Conservation (phyloP, 2,797 vertebrate genomes). For the Onychomys leucogaster region DNA sequence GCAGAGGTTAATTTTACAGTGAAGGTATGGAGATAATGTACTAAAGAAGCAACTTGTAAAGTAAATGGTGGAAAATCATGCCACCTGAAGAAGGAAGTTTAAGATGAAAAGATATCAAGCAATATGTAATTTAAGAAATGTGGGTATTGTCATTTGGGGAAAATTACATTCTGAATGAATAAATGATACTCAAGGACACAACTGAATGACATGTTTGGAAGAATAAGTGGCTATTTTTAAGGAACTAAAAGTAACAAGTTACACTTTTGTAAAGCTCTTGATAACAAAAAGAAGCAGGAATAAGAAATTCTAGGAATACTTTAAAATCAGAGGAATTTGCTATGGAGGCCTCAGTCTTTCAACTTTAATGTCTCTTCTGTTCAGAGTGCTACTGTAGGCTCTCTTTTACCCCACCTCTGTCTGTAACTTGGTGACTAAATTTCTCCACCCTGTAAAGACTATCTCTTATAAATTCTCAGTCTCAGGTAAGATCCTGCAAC, state of each 20-base stretch:
- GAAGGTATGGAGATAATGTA: neutral
- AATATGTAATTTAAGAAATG: constrained; percentile 8
- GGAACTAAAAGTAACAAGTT: neutral
- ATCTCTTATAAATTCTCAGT: neutral
- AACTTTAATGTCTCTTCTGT: neutral
- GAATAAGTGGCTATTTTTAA: constrained; percentile 27
- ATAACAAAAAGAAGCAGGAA: constrained; percentile 13
- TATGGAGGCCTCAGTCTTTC: neutral
- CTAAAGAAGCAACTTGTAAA: constrained; percentile 44
- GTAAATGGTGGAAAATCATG: constrained; percentile 35
- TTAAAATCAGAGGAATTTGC: constrained; percentile 39
- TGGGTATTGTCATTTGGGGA: constrained; percentile 7
- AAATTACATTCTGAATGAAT: constrained; percentile 31
- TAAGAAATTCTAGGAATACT: constrained; percentile 19
- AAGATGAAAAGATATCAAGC: constrained; percentile 52
- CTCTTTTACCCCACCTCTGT: neutral
- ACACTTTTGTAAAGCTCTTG: constrained; percentile 41
- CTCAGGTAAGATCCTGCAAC: constrained; percentile 43
- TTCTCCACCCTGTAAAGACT: neutral
- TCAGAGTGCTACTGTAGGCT: neutral
- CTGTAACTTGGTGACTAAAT: neutral
- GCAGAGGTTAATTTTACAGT: constrained; percentile 17
- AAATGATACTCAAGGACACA: constrained; percentile 1
- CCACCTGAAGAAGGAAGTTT: constrained; percentile 40
- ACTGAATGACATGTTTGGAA: neutral